Conservation (phyloP, 2,113 vertebrate species). For the Myiozetetes cayanensis region DNA sequence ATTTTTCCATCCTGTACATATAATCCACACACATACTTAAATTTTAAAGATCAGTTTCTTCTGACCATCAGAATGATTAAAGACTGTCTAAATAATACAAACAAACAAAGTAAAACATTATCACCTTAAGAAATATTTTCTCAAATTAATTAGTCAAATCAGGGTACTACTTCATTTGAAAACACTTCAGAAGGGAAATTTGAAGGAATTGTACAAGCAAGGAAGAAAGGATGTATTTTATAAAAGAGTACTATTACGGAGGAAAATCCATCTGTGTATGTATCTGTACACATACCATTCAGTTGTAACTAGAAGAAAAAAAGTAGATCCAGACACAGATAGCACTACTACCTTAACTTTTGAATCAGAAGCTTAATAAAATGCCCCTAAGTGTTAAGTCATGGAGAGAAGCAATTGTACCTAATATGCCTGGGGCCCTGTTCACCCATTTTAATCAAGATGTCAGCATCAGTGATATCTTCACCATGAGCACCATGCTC, state of each 20-base stretch:
- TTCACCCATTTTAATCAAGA: background rate
- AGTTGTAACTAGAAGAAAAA: background rate
- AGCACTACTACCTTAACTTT: background rate
- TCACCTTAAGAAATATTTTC: background rate
- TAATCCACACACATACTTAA: background rate
- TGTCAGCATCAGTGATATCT: background rate
- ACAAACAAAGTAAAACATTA: background rate
- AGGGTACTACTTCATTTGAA: background rate
- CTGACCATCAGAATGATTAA: background rate
- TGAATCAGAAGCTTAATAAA: background rate
- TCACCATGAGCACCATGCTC: background rate
- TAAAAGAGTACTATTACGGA: background rate
- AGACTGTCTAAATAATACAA: background rate
- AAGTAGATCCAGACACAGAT: background rate
- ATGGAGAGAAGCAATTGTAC: background rate
- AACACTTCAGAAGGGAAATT: background rate
- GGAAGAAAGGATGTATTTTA: background rate
- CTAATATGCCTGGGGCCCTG: background rate
- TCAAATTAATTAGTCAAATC: background rate
- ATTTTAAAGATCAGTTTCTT: background rate
- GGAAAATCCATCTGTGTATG: background rate
- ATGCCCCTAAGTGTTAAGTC: background rate
- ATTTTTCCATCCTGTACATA: background rate
- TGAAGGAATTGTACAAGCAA: background rate
- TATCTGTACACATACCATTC: background rate